Conservation (phyloP, 2,888 invertebrate genomes). For the Rhamnusium bicolor region DNA sequence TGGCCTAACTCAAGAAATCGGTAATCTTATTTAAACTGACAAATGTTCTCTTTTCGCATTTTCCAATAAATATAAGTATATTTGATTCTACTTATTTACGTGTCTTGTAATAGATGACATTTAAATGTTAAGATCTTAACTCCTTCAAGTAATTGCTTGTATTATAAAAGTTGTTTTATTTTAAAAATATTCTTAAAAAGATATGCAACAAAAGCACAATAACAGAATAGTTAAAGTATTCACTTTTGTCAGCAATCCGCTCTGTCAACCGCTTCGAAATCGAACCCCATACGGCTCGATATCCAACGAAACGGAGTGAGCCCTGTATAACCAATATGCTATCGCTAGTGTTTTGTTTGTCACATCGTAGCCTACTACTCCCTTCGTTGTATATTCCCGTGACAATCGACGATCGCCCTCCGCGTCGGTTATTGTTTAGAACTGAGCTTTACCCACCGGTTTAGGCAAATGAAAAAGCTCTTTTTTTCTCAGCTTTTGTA, state of each 20-base stretch:
- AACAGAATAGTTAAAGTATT: slow-evolving; percentile 3
- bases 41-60: no score
- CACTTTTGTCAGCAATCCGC: slow-evolving; percentile 20
- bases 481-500: slow-evolving; percentile 47
- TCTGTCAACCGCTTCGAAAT: slow-evolving; percentile 21
- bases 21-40: no score
- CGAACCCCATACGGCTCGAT: slow-evolving; percentile 34
- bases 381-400: slow-evolving; percentile 58
- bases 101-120: no score
- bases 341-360: slow-evolving; percentile 56
- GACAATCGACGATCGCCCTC: slow-evolving; percentile 62
- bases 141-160: no score
- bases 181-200: no score
- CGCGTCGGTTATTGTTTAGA: slow-evolving; percentile 57
- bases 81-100: no score
- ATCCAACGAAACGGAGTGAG: slow-evolving; percentile 7
- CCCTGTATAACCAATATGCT: slow-evolving; percentile 40
- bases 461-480: slow-evolving; percentile 54
- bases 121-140: no score
- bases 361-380: slow-evolving; percentile 52
- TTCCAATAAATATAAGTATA: no score
- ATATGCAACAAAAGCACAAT: background rate
- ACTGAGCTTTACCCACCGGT: slow-evolving; percentile 52
- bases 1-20: no score
- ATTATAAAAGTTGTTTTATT: no score